Evolutionary conservation across 2,797 vertebrate species (phyloP).

Genomic region (Platalea minor): DNA sequence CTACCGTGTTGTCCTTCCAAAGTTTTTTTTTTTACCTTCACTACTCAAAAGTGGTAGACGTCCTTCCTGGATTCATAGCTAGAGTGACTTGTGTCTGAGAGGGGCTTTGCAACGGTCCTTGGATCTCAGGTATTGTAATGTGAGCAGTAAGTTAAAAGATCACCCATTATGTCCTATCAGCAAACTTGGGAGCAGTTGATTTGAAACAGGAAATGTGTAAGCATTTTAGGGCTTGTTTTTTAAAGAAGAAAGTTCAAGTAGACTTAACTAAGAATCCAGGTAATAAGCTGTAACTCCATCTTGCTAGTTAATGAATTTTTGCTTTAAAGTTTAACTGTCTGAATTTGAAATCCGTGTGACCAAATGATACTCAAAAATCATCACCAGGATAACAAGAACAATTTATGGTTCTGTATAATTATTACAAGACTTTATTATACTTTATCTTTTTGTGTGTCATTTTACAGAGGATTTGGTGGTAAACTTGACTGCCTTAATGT

Average conservation of each 20-base stretch:
- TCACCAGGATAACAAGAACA: neutral
- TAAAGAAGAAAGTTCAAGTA: neutral
- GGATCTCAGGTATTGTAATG: neutral
- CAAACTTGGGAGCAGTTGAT: neutral
- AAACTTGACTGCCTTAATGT: neutral
- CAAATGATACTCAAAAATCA: neutral
- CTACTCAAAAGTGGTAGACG: neutral
- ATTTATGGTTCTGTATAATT: neutral
- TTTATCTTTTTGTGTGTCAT: neutral
- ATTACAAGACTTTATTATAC: neutral
- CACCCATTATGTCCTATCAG: neutral
- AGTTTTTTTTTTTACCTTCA: neutral
- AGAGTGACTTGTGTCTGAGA: neutral
- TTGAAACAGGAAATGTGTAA: neutral
- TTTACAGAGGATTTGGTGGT: neutral
- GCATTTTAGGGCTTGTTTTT: neutral
- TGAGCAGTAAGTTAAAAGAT: conserved; percentile 4
- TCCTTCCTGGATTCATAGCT: neutral
- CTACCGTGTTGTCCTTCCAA: neutral
- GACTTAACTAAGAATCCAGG: neutral
- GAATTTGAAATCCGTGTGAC: neutral
- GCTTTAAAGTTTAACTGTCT: neutral
- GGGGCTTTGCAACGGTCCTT: neutral
- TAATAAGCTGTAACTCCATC: neutral
- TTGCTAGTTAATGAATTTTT: neutral